Percentiles rank a stretch among this genome's conserved stretches.
These are phyloP conservation scores for Physocephala rufipes DNA, from an alignment of 2,888 invertebrate genomes.

Conservation along the genomic window DNA sequence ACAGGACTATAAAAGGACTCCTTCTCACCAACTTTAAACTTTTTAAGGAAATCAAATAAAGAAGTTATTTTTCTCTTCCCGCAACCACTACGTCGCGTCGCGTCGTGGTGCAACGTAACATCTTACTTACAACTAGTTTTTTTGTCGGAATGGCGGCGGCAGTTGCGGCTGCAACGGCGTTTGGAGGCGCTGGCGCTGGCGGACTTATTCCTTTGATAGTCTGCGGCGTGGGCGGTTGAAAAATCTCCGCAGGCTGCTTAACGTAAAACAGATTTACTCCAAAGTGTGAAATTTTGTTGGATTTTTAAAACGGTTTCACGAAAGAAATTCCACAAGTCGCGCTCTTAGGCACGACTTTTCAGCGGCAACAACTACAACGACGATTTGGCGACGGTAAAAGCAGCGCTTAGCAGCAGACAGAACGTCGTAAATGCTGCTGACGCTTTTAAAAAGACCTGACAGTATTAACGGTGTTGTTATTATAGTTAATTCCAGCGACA, in stretches of 20 bases:
- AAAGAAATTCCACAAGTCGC: conserved; percentile 48
- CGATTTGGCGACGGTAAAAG: conserved; percentile 25
- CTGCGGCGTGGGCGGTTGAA: conserved; percentile 64
- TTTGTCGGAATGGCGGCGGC: conserved; percentile 64
- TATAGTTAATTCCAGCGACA: neutral
- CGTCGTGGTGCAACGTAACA: too few relatives aligned
- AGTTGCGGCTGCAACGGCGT: conserved; percentile 56
- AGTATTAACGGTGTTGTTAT: neutral
- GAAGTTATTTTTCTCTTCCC: too few relatives aligned
- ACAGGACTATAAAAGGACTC: too few relatives aligned
- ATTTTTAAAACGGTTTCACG: conserved; percentile 59
- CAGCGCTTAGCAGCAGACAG: neutral
- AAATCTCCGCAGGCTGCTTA: conserved; percentile 66
- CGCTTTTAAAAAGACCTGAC: too few relatives aligned
- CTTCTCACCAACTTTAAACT: too few relatives aligned
- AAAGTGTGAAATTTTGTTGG: conserved; percentile 67
- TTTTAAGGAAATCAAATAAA: too few relatives aligned
- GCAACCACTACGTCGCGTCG: neutral
- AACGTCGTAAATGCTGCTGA: neutral
- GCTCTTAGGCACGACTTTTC: conserved; percentile 25
- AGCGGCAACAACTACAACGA: conserved; percentile 16
- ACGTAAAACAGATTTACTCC: conserved; percentile 67
- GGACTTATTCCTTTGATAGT: conserved; percentile 66
- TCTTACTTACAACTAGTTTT: conserved; percentile 66
- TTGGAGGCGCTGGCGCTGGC: conserved; percentile 60